Conservation (phyloP, 2,797 vertebrate species). For the Novumbra hubbsi region DNA sequence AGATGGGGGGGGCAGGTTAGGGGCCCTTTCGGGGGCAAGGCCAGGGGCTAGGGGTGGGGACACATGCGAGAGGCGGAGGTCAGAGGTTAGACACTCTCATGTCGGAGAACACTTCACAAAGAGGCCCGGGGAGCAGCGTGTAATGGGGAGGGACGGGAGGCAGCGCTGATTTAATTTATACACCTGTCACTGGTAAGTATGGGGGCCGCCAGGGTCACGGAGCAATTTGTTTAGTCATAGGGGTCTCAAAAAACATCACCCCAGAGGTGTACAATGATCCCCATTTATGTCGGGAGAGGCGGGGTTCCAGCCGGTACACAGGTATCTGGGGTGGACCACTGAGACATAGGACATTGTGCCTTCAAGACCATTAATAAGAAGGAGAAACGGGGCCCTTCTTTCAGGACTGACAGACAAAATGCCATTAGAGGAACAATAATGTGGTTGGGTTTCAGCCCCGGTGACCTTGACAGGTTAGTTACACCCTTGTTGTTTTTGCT, state of each 20-base stretch:
- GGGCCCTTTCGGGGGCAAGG: constrained; percentile 10
- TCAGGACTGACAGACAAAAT: constrained; percentile 5
- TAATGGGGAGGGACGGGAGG: constrained; percentile 40
- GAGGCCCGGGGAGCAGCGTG: constrained; percentile 36
- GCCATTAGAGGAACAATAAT: background rate
- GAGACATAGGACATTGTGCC: constrained; percentile 2
- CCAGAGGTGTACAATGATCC: constrained; percentile 35
- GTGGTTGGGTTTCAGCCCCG: background rate
- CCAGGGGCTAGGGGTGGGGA: constrained; percentile 20
- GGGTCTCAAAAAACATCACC: constrained; percentile 47
- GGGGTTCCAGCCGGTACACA: background rate
- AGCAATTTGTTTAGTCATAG: constrained; percentile 57
- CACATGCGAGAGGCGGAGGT: constrained; percentile 46
- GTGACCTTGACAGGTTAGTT: background rate
- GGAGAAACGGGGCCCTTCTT: background rate
- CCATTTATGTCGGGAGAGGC: constrained; percentile 11
- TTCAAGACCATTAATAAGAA: background rate
- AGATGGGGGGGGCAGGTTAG: constrained; percentile 4
- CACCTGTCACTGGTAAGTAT: constrained; percentile 59
- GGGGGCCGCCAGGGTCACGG: constrained; percentile 47
- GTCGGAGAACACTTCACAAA: constrained; percentile 57
- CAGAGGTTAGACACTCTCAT: constrained; percentile 51
- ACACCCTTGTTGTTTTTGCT: background rate
- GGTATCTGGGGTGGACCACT: background rate
- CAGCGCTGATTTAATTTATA: constrained; percentile 49